Percentiles rank a stretch among this genome's conserved stretches.
Evolutionary conservation across 2,113 vertebrate species (phyloP).

Genomic region (Mobula hypostoma): DNA sequence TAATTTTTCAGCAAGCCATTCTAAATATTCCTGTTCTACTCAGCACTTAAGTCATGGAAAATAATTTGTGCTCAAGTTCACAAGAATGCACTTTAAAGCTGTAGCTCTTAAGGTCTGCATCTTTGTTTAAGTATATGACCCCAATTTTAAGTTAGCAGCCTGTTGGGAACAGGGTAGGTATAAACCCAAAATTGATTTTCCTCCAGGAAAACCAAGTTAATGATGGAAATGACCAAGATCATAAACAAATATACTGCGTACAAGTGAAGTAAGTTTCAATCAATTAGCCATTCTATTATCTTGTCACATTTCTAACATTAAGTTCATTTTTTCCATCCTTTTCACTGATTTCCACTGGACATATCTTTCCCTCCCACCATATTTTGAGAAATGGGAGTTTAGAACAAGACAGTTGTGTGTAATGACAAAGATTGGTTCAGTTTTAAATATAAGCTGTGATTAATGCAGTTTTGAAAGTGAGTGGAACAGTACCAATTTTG

Average conservation of each 20-base stretch:
- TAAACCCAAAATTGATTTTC: slow-evolving; percentile 10
- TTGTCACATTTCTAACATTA: no score
- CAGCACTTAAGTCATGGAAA: not conserved
- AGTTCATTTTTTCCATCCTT: no score
- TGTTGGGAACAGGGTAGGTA: not conserved
- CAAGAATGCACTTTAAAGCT: not conserved
- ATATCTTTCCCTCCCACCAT: no score
- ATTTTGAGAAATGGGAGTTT: no score
- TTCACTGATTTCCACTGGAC: no score
- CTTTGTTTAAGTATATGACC: not conserved
- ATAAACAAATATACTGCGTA: not conserved
- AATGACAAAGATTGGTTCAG: no score
- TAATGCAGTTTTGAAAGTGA: no score
- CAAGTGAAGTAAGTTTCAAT: not conserved
- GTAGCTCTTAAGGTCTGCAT: not conserved
- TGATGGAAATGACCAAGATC: not conserved
- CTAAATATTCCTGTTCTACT: not conserved
- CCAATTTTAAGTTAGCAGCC: not conserved
- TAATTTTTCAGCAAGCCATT: not conserved
- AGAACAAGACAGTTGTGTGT: no score
- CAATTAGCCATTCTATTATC: no score
- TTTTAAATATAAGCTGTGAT: no score
- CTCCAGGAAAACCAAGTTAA: not conserved
- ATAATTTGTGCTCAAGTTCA: not conserved
- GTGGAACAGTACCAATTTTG: no score